Percentiles rank a stretch among this genome's conserved stretches.
Conservation (phyloP, 2,888 invertebrate species). For the Diadegma fenestrale region DNA sequence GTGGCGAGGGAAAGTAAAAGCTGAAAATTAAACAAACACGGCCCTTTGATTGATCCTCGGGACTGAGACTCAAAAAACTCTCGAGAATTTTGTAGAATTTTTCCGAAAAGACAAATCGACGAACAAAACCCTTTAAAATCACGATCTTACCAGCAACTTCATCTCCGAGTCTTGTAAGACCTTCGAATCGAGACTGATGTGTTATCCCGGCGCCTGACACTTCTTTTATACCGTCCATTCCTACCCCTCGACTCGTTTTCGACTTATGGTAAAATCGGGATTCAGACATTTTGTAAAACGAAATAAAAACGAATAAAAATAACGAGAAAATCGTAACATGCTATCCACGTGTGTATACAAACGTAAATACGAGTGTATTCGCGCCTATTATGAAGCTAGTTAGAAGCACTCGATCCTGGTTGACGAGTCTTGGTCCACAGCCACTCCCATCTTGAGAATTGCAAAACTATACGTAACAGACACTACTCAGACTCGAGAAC, state of each 20-base stretch:
- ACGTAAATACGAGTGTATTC: constrained; percentile 42
- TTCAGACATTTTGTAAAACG: constrained; percentile 62
- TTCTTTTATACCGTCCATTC: constrained; percentile 78
- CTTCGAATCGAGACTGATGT: constrained; percentile 71
- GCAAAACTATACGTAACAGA: constrained; percentile 71
- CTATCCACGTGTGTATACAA: constrained; percentile 52
- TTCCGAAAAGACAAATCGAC: background rate
- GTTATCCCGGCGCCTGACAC: constrained; percentile 65
- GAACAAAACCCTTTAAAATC: background rate
- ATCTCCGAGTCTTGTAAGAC: constrained; percentile 71
- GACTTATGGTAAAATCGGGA: constrained; percentile 75
- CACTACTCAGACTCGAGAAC: constrained; percentile 40
- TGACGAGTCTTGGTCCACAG: constrained; percentile 68
- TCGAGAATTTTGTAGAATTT: background rate
- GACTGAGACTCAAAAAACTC: background rate
- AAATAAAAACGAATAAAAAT: background rate
- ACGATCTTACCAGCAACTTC: constrained; percentile 77
- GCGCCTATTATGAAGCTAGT: constrained; percentile 53
- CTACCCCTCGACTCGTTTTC: constrained; percentile 68
- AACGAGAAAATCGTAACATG: constrained; percentile 27
- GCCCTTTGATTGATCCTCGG: background rate
- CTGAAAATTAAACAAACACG: constrained; percentile 67
- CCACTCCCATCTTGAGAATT: constrained; percentile 75
- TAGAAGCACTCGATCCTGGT: constrained; percentile 63
- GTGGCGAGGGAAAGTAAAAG: constrained; percentile 72